Evolutionary conservation across 2,113 vertebrate genomes (phyloP).

Genomic region (Scopus umbretta): DNA sequence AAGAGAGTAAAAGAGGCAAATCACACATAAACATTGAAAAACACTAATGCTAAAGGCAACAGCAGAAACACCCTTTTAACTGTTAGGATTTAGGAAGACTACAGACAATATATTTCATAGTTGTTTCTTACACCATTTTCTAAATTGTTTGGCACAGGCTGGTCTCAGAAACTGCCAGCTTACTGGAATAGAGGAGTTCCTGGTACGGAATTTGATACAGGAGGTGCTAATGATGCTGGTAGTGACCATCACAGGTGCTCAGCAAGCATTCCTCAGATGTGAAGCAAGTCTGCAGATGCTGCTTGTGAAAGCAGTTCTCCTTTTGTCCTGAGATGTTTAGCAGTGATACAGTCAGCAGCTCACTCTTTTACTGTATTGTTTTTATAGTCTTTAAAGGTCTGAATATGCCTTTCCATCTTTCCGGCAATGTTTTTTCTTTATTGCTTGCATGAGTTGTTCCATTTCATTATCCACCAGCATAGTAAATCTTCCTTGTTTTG

Average conservation of each 20-base stretch:
- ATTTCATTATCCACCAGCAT: conserved; percentile 51
- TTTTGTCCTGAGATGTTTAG: background rate
- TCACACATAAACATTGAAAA: background rate
- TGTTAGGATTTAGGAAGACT: background rate
- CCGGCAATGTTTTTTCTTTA: conserved; percentile 1
- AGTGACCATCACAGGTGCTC: background rate
- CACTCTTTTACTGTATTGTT: background rate
- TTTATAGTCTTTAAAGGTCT: conserved; percentile 38
- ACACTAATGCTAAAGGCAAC: background rate
- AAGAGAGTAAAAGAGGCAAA: background rate
- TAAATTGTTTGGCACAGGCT: background rate
- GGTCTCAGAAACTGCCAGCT: background rate
- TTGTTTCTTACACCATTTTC: background rate
- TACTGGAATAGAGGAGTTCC: background rate
- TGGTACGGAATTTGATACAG: background rate
- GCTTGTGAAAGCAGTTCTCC: background rate
- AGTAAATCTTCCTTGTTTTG: conserved; percentile 40
- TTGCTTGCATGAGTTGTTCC: conserved; percentile 35
- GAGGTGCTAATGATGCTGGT: background rate
- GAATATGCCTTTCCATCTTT: conserved; percentile 12
- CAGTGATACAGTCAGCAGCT: background rate
- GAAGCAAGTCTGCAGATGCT: fast-evolving
- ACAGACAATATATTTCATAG: background rate
- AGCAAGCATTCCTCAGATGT: background rate
- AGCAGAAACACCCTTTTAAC: background rate